A percentile compares a stretch with the other conserved stretches of the same genome.
Conservation (phyloP, 53 echinoderm and acorn worm genomes). For the Apostichopus leukothele region DNA sequence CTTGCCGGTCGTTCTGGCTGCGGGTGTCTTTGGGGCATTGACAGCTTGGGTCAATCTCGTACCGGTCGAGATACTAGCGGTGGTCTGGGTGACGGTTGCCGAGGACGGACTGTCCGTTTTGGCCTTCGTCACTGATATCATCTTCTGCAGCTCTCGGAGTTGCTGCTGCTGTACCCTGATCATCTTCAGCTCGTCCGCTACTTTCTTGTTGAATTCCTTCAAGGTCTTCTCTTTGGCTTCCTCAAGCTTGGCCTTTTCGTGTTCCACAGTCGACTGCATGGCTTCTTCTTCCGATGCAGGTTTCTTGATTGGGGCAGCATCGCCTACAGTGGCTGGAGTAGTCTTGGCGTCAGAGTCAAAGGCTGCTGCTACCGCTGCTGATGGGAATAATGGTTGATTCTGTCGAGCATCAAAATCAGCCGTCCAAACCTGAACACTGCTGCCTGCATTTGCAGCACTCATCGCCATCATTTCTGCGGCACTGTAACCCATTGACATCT, state of each 20-base stretch:
- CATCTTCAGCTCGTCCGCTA: slow-evolving; percentile 61
- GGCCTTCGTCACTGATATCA: not conserved
- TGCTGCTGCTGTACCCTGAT: slow-evolving; percentile 61
- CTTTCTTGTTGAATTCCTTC: slow-evolving; percentile 57
- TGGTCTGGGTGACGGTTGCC: not conserved
- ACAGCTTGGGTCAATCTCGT: not conserved
- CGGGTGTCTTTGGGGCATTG: not conserved
- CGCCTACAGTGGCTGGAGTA: not conserved
- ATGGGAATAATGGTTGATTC: slow-evolving; percentile 7
- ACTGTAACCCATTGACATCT: not conserved
- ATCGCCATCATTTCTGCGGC: not conserved
- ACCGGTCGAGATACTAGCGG: not conserved
- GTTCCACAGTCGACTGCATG: not conserved
- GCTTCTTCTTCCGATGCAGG: not conserved
- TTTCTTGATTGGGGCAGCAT: slow-evolving; percentile 21
- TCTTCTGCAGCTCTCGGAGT: slow-evolving; percentile 43
- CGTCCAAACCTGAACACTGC: not conserved
- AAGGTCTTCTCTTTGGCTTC: slow-evolving; percentile 53
- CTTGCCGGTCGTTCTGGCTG: not conserved
- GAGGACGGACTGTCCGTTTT: not conserved
- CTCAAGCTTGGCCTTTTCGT: slow-evolving; percentile 37
- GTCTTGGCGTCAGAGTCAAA: not conserved
- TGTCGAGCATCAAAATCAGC: slow-evolving; percentile 14
- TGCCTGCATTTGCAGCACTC: not conserved
- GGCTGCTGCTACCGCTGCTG: not conserved